Conservation (phyloP, 92 coral and sea anemone genomes). For the Scolanthus callimorphus region DNA sequence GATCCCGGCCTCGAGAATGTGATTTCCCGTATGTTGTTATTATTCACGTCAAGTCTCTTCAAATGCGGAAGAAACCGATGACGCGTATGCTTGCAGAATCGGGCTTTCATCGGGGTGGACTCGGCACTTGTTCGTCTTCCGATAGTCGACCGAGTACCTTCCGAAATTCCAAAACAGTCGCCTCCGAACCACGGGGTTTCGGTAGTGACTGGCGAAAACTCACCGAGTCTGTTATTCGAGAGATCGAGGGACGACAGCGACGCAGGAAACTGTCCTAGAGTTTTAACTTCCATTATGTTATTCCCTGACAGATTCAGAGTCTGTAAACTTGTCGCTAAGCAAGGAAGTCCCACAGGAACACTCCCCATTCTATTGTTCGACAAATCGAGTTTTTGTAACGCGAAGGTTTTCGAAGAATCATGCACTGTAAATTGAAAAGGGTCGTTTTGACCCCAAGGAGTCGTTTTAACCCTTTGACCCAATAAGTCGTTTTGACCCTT, state of each 20-base stretch:
- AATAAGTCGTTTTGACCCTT: no score
- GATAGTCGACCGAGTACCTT: slow-evolving; percentile 54
- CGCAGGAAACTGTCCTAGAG: slow-evolving; percentile 82
- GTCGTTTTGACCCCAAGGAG: no score
- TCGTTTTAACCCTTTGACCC: no score
- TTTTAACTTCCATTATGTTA: slow-evolving; percentile 54
- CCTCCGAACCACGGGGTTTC: slow-evolving; percentile 19
- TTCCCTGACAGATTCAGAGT: slow-evolving; percentile 84
- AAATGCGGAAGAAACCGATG: slow-evolving; percentile 69
- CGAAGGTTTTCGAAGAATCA: slow-evolving; percentile 59
- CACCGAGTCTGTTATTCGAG: slow-evolving; percentile 62
- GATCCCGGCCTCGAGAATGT: slow-evolving; percentile 44
- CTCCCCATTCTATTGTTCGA: slow-evolving; percentile 58
- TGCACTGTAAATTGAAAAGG: no score
- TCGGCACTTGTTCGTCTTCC: slow-evolving; percentile 57
- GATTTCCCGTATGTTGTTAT: slow-evolving; percentile 65
- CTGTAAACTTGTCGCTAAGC: slow-evolving; percentile 82
- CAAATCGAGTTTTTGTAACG: slow-evolving; percentile 82
- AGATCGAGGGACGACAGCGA: slow-evolving; percentile 83
- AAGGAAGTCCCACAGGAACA: slow-evolving; percentile 79
- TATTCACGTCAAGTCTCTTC: slow-evolving; percentile 83
- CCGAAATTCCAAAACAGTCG: slow-evolving; percentile 69
- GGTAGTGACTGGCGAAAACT: slow-evolving; percentile 48
- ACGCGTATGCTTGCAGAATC: slow-evolving; percentile 81
- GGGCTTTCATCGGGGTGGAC: slow-evolving; percentile 32